Evolutionary conservation across 2,888 invertebrate genomes (phyloP), one percentile per base, ranked within the genome.

Genomic region (Pomacea canaliculata): DNA sequence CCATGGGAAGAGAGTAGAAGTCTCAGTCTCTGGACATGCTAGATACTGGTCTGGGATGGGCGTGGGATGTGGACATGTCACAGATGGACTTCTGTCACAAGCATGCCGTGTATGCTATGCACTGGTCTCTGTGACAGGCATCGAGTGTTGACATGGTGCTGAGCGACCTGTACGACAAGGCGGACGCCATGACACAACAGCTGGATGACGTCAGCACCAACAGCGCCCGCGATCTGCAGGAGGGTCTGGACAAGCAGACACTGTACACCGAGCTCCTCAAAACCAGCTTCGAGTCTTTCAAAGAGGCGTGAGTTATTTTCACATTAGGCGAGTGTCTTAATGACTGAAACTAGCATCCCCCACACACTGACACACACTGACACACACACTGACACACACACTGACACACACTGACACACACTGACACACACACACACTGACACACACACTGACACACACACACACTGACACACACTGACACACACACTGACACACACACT

Each of bases 191-290:
- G 72, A 48, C 65, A 23, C n/a, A 65, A 16, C 27, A 76, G 3
- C 46, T 76, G 67, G 48, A n/a, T 12, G 18, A 65, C 46, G 46
- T 62, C 46, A 23, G 56, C 3, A 51, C 60, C 23, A 48, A 70
- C 27, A 62, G 48, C 13, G 37, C 70, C 13, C 60, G 51, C 18
- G 66, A 65, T 1, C 59, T 76, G 27, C 76, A 76, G 60, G 27
- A 71, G n/a, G 76, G 76, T 19, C 48, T 76, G 9, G 76, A 71
- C 60, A n/a, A 71, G 46, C 76, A 76, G 49, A 59, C 65, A 12
- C 46, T 67, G 48, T 60, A 70, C 46, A 62, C 62, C 18, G 76
- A 76, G 8, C 51, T 60, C 10, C 66, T 76, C n/a, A 70, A 76
- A 60, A 60, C 46, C 27, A 71, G 71, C 60, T 76, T 71, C 60